Conservation (phyloP, 2,797 vertebrate genomes). For the Sarcoramphus papa region DNA sequence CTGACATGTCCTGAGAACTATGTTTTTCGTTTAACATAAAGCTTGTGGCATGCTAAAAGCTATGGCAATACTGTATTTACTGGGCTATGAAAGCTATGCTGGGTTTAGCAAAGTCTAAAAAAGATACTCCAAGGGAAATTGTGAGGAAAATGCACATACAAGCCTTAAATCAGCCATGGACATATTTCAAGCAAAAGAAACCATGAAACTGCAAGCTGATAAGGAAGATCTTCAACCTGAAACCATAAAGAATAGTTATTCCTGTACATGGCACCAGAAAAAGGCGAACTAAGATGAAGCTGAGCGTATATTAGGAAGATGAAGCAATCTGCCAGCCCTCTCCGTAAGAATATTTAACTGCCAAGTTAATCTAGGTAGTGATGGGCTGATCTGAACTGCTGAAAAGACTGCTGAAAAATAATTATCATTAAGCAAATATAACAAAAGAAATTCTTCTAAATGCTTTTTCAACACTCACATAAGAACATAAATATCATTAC, state of each 20-base stretch:
- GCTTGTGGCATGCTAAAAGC: neutral
- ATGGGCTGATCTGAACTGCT: neutral
- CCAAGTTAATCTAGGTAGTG: neutral
- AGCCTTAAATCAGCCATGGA: neutral
- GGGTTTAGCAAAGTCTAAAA: neutral
- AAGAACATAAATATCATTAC: neutral
- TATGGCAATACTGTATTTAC: neutral
- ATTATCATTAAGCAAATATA: neutral
- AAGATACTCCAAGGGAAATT: neutral
- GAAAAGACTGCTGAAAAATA: neutral
- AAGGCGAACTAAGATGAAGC: neutral
- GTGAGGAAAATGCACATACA: neutral
- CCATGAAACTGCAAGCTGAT: neutral
- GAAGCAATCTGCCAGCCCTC: neutral
- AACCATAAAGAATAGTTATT: neutral
- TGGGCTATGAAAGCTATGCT: neutral
- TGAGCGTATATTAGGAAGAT: neutral
- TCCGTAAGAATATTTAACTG: neutral
- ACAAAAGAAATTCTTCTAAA: neutral
- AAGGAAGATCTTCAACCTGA: neutral
- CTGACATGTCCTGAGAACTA: neutral
- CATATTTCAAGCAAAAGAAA: neutral
- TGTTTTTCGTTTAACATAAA: neutral
- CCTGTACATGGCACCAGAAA: neutral
- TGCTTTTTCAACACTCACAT: neutral